Evolutionary conservation across 2,797 vertebrate species (phyloP), one percentile per base, ranked within the genome.

Genomic region (Myotis vivesi): DNA sequence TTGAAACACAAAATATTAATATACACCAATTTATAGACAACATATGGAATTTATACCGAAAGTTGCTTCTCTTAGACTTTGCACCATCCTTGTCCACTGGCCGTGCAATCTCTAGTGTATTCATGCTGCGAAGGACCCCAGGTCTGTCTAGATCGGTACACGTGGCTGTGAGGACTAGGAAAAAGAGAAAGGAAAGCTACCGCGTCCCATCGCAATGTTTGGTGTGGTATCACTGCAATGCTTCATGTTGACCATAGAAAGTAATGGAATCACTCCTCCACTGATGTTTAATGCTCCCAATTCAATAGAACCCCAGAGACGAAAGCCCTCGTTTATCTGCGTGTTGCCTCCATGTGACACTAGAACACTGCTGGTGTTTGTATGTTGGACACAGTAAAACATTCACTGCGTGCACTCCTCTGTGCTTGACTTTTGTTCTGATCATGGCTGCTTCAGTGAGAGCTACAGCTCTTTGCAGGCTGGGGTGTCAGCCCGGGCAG

Each of bases 341-440:
- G 17, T 13, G 8, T 22, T 2, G 23, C 36, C 66, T 53, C 76
- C 16, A 13, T 12, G 49, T 1, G 16, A 28, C 17, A 19, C 36
- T 28, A 69, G 36, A 51, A 49, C 77, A 33, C 3, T 51, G 62
- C 30, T 33, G 51, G 33, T 3, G 2, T 36, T 12, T 6, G 6
- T 13, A 1, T 23, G 3, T 46, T 1, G 44, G 41, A 25, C 9
- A 12, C 38, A 49, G 38, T 22, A 38, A 71, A 51, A 1, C 6
- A 4, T 5, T 41, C 3, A 0, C 3, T 0, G 1, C 0, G 0
- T 3, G 16, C 4, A 12, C 6, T 7, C n/a, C 6, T 49, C 44
- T 19, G 22, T 12, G 79, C 77, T 51, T 84, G 77, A 73, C 59
- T 20, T 66, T 11, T 19, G 12, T 71, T 66, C 46, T 30, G 36